Evolutionary conservation across 2,113 vertebrate genomes (phyloP), one percentile per base, ranked within the genome.

Genomic region (Caranx ignobilis): DNA sequence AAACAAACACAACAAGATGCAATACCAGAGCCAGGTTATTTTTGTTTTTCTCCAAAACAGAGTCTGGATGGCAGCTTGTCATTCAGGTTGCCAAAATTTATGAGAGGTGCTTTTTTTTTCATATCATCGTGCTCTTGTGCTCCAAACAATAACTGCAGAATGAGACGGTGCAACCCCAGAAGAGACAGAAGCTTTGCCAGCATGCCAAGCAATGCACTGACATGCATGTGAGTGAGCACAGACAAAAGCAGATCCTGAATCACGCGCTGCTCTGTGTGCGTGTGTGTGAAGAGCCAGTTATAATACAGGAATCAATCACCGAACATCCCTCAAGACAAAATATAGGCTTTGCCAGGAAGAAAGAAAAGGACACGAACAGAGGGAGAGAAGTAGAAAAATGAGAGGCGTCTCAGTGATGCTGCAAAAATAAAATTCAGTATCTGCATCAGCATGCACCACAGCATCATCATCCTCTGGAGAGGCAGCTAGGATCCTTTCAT

Each of bases 391-490:
- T 52, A 56, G 50, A 41, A 48, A 72, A 68, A 47, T 11, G 31
- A 47, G 60, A 48, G 26, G 55, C 34, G 66, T 34, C 70, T 60
- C 61, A 9, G 71, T 19, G 60, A 78, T 63, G 80, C 75, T 76
- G 82, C 77, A 73, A 71, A 62, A 81, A 78, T 66, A 60, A 82
- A 85, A 81, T 64, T 64, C 81, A 75, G 50, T 35, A 34, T 71
- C 77, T 82, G 81, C 91, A 90, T 90, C 86, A 86, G 81, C 75
- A 91, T 93, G 88, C 85, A 78, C 48, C 55, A 48, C 86, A 60
- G 86, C 82, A 84, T 68, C 71, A 79, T 75, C 83, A 67, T 68
- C 74, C 88, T 88, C 87, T 32, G 66, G 91, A 89, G 88, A 87
- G 66, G 69, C 76, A 87, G 72, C 70, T 5, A 31, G 65, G 31